These are phyloP conservation scores for Agapornis roseicollis DNA, from an alignment of 2,113 vertebrate species.

Conservation along the genomic window DNA sequence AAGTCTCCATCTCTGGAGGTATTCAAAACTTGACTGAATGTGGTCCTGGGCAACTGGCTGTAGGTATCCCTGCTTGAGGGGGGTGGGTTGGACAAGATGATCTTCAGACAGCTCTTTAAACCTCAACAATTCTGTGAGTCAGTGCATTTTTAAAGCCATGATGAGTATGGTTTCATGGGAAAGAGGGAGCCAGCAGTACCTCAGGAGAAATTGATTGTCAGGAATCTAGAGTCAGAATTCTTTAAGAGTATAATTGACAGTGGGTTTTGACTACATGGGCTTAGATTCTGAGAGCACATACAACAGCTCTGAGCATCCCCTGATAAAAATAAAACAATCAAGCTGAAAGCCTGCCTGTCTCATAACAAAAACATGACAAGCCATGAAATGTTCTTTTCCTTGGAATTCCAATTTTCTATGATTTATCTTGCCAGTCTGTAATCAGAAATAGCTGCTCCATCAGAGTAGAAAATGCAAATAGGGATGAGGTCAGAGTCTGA, in stretches of 20 bases:
- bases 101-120: not conserved
- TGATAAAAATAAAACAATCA: constrained; percentile 44
- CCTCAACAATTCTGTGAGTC: not conserved
- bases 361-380: not conserved
- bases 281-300: not conserved
- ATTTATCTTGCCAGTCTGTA: constrained; percentile 28
- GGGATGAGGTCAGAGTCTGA: not conserved
- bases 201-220: constrained; percentile 35
- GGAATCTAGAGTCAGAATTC: constrained; percentile 32
- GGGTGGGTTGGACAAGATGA: not conserved
- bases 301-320: not conserved
- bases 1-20: not conserved
- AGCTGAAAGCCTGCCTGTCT: not conserved
- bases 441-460: constrained; percentile 32
- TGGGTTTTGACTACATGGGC: not conserved
- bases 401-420: constrained; percentile 32
- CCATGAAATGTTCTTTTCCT: constrained; percentile 26
- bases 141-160: not conserved
- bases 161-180: not conserved
- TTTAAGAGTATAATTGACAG: not conserved
- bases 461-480: constrained; percentile 6
- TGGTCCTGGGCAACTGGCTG: not conserved
- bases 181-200: constrained; percentile 12
- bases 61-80: not conserved
- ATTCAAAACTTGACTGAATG: not conserved